Conservation (phyloP, 2,797 vertebrate species). For the Acropternis orthonyx region DNA sequence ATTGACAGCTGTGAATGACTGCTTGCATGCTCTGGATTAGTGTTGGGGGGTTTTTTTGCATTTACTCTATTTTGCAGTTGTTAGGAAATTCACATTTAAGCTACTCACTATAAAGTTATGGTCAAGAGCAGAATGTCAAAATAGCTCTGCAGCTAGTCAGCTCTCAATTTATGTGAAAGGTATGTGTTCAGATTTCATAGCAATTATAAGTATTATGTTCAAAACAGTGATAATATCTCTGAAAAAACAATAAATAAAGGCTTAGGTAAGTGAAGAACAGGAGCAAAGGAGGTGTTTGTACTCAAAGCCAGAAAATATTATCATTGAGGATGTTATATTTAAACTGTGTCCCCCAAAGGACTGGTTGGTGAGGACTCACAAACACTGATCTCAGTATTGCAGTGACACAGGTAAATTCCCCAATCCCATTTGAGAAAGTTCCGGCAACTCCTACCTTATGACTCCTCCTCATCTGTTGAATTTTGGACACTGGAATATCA, state of each 20-base stretch:
- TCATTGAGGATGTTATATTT: not conserved
- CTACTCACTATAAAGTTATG: not conserved
- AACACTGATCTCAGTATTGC: not conserved
- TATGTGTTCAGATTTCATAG: not conserved
- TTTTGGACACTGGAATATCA: not conserved
- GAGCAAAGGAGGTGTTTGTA: accelerated
- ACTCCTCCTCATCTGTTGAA: not conserved
- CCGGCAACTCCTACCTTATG: not conserved
- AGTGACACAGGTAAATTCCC: not conserved
- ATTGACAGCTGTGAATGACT: not conserved
- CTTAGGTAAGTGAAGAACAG: not conserved
- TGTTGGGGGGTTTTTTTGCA: not conserved
- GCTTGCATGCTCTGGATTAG: not conserved
- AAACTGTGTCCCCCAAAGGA: not conserved
- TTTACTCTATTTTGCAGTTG: not conserved
- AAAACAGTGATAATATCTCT: not conserved
- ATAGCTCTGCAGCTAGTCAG: not conserved
- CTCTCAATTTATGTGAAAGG: not conserved
- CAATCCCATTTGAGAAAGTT: not conserved
- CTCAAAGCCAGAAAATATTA: not conserved
- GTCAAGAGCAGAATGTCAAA: not conserved
- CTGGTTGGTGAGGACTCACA: not conserved
- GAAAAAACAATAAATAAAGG: not conserved
- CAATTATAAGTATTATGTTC: not conserved
- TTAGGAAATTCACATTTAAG: not conserved